Percentiles rank a stretch among this genome's conserved stretches.
phyloP scores from a whole-genome alignment of 2,797 vertebrate species.

The Furcifer pardalis region DNA sequence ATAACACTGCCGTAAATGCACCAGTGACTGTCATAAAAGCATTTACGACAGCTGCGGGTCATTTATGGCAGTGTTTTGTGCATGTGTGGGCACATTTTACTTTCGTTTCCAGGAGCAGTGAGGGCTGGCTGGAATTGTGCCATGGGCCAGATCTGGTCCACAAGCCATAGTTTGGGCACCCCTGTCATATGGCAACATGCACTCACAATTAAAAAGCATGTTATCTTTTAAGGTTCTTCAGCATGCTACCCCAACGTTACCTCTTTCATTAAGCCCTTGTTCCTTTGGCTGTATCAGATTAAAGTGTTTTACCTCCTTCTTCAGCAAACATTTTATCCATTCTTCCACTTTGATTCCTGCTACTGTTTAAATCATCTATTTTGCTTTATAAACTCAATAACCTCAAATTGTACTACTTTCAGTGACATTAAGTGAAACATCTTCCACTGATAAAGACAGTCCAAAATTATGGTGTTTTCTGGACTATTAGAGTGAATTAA shows the following conservation, averaged over 20 bases:
- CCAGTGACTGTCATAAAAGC: no score
- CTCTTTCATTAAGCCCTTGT: background rate
- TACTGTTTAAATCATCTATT: background rate
- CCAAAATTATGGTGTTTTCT: background rate
- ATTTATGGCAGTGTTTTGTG: no score
- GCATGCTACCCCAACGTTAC: background rate
- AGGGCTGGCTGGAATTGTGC: no score
- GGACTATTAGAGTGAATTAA: background rate
- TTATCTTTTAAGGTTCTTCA: background rate
- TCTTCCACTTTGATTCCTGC: background rate
- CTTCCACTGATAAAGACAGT: background rate
- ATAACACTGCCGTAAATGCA: no score
- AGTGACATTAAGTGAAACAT: background rate
- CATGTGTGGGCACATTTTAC: no score
- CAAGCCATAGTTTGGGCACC: no score
- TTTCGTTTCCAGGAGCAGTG: no score
- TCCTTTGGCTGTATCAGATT: background rate
- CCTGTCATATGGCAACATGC: background rate
- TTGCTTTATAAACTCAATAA: background rate
- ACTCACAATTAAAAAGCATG: background rate
- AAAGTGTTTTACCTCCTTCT: background rate
- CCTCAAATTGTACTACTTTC: background rate
- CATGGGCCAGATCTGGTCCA: no score
- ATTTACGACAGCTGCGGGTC: no score
- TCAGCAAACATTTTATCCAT: background rate